Percentiles rank a stretch among this genome's conserved stretches.
These are phyloP conservation scores for Apeltes quadracus DNA, from an alignment of 2,113 vertebrate species.

Conservation along the genomic window DNA sequence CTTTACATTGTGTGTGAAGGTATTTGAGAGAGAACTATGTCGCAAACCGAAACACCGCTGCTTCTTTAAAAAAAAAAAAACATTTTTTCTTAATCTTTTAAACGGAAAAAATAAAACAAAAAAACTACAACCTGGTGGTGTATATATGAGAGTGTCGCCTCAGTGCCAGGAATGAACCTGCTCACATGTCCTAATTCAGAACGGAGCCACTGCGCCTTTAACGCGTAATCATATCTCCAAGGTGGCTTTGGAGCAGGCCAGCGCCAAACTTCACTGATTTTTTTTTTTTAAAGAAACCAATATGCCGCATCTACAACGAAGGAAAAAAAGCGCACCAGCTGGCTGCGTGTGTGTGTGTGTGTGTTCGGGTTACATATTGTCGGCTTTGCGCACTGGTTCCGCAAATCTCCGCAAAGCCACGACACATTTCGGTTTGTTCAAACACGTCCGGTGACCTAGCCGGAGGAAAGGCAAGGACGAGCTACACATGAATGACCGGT, in stretches of 20 bases:
- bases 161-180: constrained; percentile 58
- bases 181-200: constrained; percentile 67
- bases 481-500: constrained; percentile 63
- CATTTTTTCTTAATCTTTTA: background rate
- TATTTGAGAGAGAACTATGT: constrained; percentile 1
- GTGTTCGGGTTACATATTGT: constrained; percentile 26
- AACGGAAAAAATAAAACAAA: constrained; percentile 9
- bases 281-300: too few species aligned
- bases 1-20: background rate
- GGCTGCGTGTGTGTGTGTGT: background rate
- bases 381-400: constrained; percentile 58
- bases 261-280: constrained; percentile 66
- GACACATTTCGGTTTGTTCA: constrained; percentile 56
- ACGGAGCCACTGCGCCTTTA: constrained; percentile 79
- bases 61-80: constrained; percentile 1
- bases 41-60: background rate
- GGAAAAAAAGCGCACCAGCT: constrained; percentile 26
- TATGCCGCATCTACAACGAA: background rate
- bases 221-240: constrained; percentile 77
- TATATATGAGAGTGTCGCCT: background rate
- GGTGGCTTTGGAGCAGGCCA: constrained; percentile 70
- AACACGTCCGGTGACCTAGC: constrained; percentile 78
- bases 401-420: constrained; percentile 51
- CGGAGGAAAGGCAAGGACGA: constrained; percentile 76
- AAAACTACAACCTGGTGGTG: constrained; percentile 11